phyloP scores from a whole-genome alignment of 2,113 vertebrate species.

The Melanostigma gelatinosum region DNA sequence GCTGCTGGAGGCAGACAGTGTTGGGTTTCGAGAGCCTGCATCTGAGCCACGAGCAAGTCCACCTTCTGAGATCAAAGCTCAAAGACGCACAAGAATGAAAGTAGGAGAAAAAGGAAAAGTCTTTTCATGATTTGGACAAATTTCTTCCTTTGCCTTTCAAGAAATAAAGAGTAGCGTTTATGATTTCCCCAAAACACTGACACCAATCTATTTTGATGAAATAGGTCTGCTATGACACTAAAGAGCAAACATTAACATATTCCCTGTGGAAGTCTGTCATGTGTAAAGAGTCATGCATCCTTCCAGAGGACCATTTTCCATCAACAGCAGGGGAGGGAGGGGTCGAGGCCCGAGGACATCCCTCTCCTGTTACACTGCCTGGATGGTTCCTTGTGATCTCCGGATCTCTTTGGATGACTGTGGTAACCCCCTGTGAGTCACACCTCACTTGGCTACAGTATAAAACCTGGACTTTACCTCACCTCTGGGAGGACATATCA shows the following conservation, averaged over 20 bases:
- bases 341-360: conserved; percentile 47
- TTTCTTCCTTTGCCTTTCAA: background rate
- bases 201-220: background rate
- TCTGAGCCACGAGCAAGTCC: conserved; percentile 17
- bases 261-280: conserved; percentile 21
- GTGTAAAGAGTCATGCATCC: conserved; percentile 31
- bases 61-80: conserved; percentile 49
- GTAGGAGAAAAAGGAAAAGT: background rate
- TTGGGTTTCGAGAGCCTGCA: conserved; percentile 67
- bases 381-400: conserved; percentile 52
- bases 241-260: background rate
- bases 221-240: background rate
- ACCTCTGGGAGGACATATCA: conserved; percentile 44
- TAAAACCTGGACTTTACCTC: conserved; percentile 37
- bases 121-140: background rate
- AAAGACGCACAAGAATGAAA: conserved; percentile 18
- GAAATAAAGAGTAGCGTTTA: background rate
- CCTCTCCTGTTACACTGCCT: conserved; percentile 50
- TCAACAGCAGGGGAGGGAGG: conserved; percentile 16
- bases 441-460: conserved; percentile 3
- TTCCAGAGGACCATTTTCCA: conserved; percentile 20
- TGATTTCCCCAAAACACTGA: background rate
- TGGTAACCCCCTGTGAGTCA: conserved; percentile 43
- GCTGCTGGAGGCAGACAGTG: conserved; percentile 48
- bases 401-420: conserved; percentile 43